phyloP scores from a whole-genome alignment of 2,797 vertebrate genomes.

The Mycteria americana region DNA sequence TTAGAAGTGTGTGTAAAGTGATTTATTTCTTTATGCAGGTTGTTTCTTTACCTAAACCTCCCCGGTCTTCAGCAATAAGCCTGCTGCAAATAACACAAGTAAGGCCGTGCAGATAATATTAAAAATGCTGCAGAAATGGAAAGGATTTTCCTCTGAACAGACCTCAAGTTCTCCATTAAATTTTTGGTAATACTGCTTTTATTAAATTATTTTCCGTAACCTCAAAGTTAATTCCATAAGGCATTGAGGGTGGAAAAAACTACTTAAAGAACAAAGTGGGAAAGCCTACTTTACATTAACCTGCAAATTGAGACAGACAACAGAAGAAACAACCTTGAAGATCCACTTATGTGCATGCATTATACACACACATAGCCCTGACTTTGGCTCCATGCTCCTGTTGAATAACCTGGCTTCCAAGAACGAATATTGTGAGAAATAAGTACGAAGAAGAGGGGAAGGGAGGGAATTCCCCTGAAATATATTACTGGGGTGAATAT shows the following conservation, averaged over 20 bases:
- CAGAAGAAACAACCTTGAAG: background rate
- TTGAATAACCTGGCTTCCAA: background rate
- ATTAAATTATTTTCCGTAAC: constrained; percentile 16
- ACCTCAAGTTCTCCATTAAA: background rate
- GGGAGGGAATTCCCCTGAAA: background rate
- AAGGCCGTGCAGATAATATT: background rate
- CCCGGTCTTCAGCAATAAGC: constrained; percentile 8
- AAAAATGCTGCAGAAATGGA: constrained; percentile 5
- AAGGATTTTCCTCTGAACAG: constrained; percentile 32
- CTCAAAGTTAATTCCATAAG: constrained; percentile 37
- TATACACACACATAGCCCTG: background rate
- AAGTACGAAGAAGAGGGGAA: background rate
- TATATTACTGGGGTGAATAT: background rate
- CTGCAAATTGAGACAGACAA: constrained; percentile 10
- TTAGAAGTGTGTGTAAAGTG: constrained; percentile 10
- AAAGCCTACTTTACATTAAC: constrained; percentile 11
- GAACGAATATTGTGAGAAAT: background rate
- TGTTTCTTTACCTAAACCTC: constrained; percentile 43
- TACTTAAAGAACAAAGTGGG: constrained; percentile 19
- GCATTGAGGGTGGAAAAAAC: background rate
- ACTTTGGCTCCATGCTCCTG: background rate
- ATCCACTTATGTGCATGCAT: background rate
- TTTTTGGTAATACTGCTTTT: constrained; percentile 15
- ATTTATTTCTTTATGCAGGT: constrained; percentile 17
- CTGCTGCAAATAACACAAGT: constrained; percentile 11